Conservation (phyloP, 2,888 invertebrate species). For the Epinotia bilunana region DNA sequence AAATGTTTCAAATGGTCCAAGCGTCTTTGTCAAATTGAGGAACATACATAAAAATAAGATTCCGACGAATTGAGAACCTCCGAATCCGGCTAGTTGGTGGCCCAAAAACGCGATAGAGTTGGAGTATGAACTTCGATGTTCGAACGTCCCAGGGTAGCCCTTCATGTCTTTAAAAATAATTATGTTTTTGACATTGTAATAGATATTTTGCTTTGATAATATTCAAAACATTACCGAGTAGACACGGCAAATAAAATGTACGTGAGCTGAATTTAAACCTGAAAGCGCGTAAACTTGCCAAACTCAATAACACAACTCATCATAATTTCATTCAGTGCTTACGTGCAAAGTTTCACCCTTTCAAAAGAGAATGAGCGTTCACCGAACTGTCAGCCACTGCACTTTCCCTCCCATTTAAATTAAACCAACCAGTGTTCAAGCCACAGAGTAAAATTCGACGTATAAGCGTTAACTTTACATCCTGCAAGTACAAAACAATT, state of each 20-base stretch:
- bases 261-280: background rate
- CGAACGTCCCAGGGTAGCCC: too few species aligned
- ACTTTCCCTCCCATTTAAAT: conserved; percentile 9
- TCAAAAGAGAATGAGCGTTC: background rate
- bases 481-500: conserved; percentile 45
- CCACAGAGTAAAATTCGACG: conserved; percentile 49
- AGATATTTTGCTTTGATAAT: too few species aligned
- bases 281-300: background rate
- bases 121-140: too few species aligned
- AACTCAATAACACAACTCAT: conserved; percentile 5
- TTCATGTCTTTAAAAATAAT: too few species aligned
- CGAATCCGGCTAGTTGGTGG: too few species aligned
- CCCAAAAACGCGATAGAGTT: too few species aligned
- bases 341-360: background rate
- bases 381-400: conserved; percentile 13
- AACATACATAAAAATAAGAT: too few species aligned
- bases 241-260: background rate
- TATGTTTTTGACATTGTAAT: too few species aligned
- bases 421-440: conserved; percentile 23
- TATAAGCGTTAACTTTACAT: conserved; percentile 28
- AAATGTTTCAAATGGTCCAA: too few species aligned
- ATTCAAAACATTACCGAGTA: too few species aligned
- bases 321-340: background rate
- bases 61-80: too few species aligned
- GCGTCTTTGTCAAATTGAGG: too few species aligned